Base-by-base conservation (phyloP, 1,140 invertebrate genomes). In the Idris sp. region DNA sequence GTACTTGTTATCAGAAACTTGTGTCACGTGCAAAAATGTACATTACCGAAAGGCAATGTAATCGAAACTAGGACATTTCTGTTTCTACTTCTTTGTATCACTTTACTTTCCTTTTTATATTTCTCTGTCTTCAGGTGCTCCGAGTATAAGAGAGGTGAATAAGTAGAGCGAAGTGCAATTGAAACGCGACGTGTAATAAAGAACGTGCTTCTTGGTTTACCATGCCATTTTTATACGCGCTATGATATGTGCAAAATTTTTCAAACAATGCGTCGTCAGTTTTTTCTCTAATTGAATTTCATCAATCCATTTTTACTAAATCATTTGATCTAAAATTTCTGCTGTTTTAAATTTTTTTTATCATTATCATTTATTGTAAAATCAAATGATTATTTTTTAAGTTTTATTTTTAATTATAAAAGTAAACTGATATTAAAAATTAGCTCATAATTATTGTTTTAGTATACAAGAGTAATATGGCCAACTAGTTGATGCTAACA, bases 131-230 rank as follows among this genome's bases (percentile, higher is more conserved):
- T 59, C 73, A 54, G 43, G 40, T 76, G 49, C 53, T 61, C 40
- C 48, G 46, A 5, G 26, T 69, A 69, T 51, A 71, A 62, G 64
- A 56, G 48, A 65, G 58, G 40, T 67, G 65, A 64, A 69, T 71
- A 76, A 71, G 65, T 67, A 67, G 67, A 48, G 71, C 74, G 65
- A 71, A 76, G 65, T 71, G 74, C 58, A 71, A 76, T 76, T 71
- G 74, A 76, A 76, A 71, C 54, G 25, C 67, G 65, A 76, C 59
- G 36, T 76, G 59, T 76, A 76, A 76, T 71, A 76, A 76, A 71
- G 59, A 76, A 76, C 61, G 74, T 76, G 74, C 74, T 54, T 67
- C 61, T 76, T 56, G 65, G 65, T 71, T 71, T 76, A 65, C 58
- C 59, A 58, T 64, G 41, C 30, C 19, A 41, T 31, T n/a, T n/a